Conservation (phyloP, 2,113 vertebrate genomes). For the Hypocryptadius cinnamomeus region DNA sequence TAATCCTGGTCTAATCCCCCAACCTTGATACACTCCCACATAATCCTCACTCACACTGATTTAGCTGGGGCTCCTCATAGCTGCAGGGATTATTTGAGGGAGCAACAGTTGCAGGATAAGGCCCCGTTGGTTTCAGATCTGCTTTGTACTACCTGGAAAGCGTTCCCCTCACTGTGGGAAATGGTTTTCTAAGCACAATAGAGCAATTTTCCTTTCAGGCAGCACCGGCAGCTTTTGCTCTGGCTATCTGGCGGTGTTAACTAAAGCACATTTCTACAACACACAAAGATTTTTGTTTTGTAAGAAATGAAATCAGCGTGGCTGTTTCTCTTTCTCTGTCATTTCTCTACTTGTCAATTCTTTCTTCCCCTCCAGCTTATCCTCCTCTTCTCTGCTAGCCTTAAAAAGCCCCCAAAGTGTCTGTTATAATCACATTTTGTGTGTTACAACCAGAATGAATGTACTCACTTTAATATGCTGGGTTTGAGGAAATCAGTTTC, state of each 20-base stretch:
- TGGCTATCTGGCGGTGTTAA: constrained; percentile 12
- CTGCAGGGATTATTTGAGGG: neutral
- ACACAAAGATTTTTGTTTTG: constrained; percentile 47
- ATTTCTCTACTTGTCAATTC: constrained; percentile 55
- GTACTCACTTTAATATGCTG: constrained; percentile 56
- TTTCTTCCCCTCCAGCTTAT: constrained; percentile 56
- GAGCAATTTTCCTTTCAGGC: constrained; percentile 22
- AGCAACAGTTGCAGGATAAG: constrained; percentile 20
- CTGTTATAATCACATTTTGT: constrained; percentile 63
- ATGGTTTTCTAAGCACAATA: constrained; percentile 54
- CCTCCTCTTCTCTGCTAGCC: constrained; percentile 25
- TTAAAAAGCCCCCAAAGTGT: constrained; percentile 62
- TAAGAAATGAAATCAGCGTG: constrained; percentile 53
- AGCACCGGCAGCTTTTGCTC: neutral
- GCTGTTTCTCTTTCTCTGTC: constrained; percentile 44
- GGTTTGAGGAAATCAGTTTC: constrained; percentile 56
- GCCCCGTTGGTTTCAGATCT: constrained; percentile 1
- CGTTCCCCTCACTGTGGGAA: neutral
- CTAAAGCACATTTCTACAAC: constrained; percentile 35
- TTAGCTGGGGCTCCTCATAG: neutral
- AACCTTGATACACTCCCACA: neutral
- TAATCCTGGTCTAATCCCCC: constrained; percentile 42
- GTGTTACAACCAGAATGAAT: constrained; percentile 57
- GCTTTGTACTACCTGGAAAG: constrained; percentile 34
- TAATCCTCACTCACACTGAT: constrained; percentile 45